Evolutionary conservation across 1,140 invertebrate genomes (phyloP), one percentile per base, ranked within the genome.

Genomic region (Oryzaephilus surinamensis): DNA sequence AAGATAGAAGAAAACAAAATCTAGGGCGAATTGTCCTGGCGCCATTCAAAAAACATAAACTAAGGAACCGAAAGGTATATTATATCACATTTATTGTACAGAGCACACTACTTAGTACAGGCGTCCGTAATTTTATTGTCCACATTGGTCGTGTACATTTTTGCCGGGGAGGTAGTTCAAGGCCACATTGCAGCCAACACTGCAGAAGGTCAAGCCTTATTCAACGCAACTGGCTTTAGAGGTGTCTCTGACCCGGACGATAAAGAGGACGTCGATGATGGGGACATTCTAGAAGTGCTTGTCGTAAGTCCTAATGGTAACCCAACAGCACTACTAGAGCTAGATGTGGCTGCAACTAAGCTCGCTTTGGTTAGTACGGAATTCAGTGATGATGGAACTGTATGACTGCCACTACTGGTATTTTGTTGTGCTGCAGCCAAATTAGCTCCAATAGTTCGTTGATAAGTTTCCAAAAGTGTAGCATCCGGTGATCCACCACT

Each of bases 391-490:
- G 37, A 38, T 29, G 43, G 43, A 16, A 45, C 14, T 14, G 41
- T 35, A 27, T 37, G 21, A 11, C 29, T 24, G 14, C 21, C 28
- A 27, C 32, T 38, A 16, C 41, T 41, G 13, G 51, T 40, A 32
- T 37, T 53, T 17, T 57, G 46, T 11, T 50, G 70, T 55, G 62
- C 54, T n/a, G n/a, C 23, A 58, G 61, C 33, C 59, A 54, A 4
- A 61, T 65, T 24, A 3, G 65, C 67, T 8, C 68, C 66, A 7
- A 73, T 51, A 4, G 67, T 74, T 42, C 72, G 64, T 35, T 77
- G 77, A 46, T 80, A 81, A 0, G 65, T 71, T 52, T 81, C 77
- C 18, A 81, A 58, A 2, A 81, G 60, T 2, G 74, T 71, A 52
- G 75, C 71, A 46, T 79, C 71, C 2, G 72, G 65, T 13, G 67